Conservation (phyloP, 2,888 invertebrate genomes). For the Sminthurinus aureus region DNA sequence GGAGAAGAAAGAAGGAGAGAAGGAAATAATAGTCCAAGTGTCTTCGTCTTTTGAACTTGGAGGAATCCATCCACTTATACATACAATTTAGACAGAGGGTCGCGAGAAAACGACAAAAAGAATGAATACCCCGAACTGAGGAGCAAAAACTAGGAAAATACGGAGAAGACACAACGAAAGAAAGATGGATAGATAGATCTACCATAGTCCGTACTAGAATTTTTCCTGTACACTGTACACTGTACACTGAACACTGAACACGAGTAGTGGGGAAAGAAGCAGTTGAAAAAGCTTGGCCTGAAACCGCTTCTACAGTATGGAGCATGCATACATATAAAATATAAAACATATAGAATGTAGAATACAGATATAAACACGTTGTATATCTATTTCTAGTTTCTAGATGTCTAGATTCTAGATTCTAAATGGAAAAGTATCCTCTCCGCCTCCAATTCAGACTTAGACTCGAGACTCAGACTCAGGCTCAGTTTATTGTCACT, state of each 20-base stretch:
- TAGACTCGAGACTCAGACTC: not conserved
- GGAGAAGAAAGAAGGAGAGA: too few relatives aligned
- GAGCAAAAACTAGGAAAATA: not conserved
- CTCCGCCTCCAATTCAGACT: not conserved
- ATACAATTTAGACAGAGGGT: conserved; percentile 4
- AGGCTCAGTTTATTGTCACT: conserved; percentile 40
- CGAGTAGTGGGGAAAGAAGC: not conserved
- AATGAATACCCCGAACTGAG: not conserved
- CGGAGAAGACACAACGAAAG: not conserved
- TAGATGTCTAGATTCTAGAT: too few relatives aligned
- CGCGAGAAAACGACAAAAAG: not conserved
- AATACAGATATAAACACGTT: too few relatives aligned
- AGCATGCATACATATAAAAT: too few relatives aligned
- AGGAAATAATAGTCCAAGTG: not conserved
- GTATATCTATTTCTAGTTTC: too few relatives aligned
- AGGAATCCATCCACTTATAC: conserved; percentile 6
- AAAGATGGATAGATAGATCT: not conserved
- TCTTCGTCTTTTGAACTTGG: not conserved
- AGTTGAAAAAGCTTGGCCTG: not conserved
- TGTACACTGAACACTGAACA: not conserved
- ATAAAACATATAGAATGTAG: too few relatives aligned
- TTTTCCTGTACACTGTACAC: too few relatives aligned
- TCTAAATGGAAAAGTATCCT: not conserved
- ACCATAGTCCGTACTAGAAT: too few relatives aligned
- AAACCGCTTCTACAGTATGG: not conserved